A percentile compares a stretch with the other conserved stretches of the same genome.
Conservation (phyloP, 2,797 vertebrate genomes). For the Oreochromis mossambicus region DNA sequence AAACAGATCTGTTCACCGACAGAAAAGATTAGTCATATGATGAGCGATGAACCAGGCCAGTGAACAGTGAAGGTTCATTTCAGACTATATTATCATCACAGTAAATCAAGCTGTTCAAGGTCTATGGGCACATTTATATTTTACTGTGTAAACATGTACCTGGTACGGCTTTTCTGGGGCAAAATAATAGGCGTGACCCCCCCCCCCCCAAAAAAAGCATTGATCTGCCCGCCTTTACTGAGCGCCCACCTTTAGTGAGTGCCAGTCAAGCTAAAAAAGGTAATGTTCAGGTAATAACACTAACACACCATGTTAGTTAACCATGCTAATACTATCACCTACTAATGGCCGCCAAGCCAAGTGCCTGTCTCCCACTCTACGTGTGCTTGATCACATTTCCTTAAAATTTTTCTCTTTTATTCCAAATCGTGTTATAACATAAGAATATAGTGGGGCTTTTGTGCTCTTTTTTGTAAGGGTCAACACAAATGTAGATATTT, state of each 20-base stretch:
- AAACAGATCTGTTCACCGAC: not conserved
- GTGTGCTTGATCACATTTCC: not conserved
- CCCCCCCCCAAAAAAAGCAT: accelerated
- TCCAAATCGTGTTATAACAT: not conserved
- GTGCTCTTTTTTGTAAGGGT: not conserved
- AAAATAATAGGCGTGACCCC: not conserved
- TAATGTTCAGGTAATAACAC: not conserved
- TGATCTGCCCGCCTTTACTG: not conserved
- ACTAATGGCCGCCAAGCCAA: not conserved
- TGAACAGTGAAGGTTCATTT: not conserved
- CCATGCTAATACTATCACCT: not conserved
- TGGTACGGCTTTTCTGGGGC: not conserved
- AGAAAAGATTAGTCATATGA: not conserved
- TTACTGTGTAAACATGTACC: not conserved
- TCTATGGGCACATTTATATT: not conserved
- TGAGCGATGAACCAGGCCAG: not conserved
- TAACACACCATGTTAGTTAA: not conserved
- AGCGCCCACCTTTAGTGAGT: not conserved
- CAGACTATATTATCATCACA: not conserved
- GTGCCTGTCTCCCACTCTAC: not conserved
- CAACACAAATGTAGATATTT: not conserved
- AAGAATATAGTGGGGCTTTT: not conserved
- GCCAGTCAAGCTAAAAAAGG: not conserved
- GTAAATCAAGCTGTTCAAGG: not conserved
- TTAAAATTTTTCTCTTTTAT: not conserved